Evolutionary conservation across 1,140 invertebrate genomes (phyloP), one percentile per base, ranked within the genome.

Genomic region (Drosophila chauvacae): DNA sequence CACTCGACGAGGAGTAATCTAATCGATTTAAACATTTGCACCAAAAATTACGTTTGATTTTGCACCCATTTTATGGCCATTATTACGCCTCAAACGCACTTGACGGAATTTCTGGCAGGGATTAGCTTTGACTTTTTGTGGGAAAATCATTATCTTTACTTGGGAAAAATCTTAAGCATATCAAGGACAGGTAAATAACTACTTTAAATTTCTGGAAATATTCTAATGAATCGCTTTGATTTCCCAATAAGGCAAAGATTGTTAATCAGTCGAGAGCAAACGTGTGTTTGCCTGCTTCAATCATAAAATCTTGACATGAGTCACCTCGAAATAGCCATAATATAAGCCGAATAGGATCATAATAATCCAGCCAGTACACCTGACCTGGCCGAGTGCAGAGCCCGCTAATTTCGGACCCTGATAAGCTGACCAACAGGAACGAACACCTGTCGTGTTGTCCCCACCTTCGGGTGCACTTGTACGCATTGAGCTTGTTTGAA

Each of bases 391-490:
- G 9, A 63, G 64, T 62, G 37, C 53, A 62, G 14, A 53, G 5
- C 23, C 20, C 7, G 10, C 33, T 59, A 62, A 57, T 53, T 78
- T 71, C 18, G 58, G 39, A 28, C 28, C 1, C 16, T 26, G 39
- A 66, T 59, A 59, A 41, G 47, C 1, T 37, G 47, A 33, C 37
- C 53, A 44, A 16, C 7, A 48, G 20, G 20, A 39, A 60, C 48
- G 11, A 58, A 80, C 72, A 88, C 84, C 80, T 87, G 77, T 87
- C 65, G 41, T 7, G 33, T 11, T 60, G 53, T 72, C 37, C 26
- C 11, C 18, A 4, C 7, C 3, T 16, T 35, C 56, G 44, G 41
- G 7, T 48, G 48, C 39, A 85, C 45, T 47, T 58, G 45, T 6
- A 55, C 70, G 45, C 62, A 68, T 39, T 44, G 42, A 7, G 26